These are phyloP conservation scores for Cebidichthys violaceus DNA, from an alignment of 2,113 vertebrate genomes.

Conservation along the genomic window DNA sequence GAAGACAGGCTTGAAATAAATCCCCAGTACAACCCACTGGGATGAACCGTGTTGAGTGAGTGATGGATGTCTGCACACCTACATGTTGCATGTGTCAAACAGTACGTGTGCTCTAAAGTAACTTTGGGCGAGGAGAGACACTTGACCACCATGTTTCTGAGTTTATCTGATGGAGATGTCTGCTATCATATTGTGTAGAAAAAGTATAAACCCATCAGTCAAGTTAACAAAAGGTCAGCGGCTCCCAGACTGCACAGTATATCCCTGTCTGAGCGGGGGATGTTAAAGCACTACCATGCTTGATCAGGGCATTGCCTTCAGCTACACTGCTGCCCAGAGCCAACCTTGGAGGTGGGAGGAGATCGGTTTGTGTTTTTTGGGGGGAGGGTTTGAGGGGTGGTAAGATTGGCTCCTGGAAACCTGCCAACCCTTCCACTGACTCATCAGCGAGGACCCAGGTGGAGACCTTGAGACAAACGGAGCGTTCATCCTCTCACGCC, in stretches of 20 bases:
- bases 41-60: conserved; percentile 11
- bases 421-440: conserved; percentile 84
- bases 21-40: conserved; percentile 13
- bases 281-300: conserved; percentile 53
- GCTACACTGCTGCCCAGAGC: conserved; percentile 66
- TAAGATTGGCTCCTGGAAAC: conserved; percentile 87
- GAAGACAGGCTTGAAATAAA: conserved; percentile 15
- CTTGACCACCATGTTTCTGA: conserved; percentile 14
- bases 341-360: conserved; percentile 72
- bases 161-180: conserved; percentile 40
- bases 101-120: not conserved
- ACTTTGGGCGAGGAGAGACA: conserved; percentile 30
- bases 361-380: conserved; percentile 76
- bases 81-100: conserved; percentile 34
- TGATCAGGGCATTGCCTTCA: conserved; percentile 76
- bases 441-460: conserved; percentile 83
- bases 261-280: conserved; percentile 47
- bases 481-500: conserved; percentile 81
- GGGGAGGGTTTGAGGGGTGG: conserved; percentile 49
- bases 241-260: conserved; percentile 39
- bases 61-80: conserved; percentile 48
- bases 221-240: conserved; percentile 65
- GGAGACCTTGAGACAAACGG: conserved; percentile 83
- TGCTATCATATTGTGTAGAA: conserved; percentile 31
- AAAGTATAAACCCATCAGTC: conserved; percentile 59